These are phyloP conservation scores for Caenorhabditis japonica DNA, from an alignment of 2,888 invertebrate species.

Conservation along the genomic window DNA sequence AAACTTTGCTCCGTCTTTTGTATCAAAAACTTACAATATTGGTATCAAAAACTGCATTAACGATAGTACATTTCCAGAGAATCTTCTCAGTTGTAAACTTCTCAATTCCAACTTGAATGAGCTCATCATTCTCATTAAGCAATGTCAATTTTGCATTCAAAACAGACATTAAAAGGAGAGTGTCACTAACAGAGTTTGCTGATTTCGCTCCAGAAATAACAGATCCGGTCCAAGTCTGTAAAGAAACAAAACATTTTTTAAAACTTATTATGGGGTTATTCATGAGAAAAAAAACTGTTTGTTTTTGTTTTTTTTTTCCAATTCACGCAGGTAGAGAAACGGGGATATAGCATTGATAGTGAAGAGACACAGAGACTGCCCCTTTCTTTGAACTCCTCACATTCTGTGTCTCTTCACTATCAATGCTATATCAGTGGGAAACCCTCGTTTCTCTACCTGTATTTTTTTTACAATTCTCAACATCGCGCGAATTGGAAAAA, in stretches of 20 bases:
- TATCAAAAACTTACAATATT: slow-evolving; percentile 5
- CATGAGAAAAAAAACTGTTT: too few species aligned
- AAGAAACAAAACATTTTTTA: not conserved
- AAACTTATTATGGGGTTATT: too few species aligned
- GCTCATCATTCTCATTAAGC: slow-evolving; percentile 1
- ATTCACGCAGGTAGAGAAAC: too few species aligned
- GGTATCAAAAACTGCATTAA: slow-evolving; percentile 9
- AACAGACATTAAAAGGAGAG: slow-evolving; percentile 78
- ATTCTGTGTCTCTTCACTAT: too few species aligned
- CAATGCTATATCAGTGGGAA: too few species aligned
- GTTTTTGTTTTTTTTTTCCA: too few species aligned
- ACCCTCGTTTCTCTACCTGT: too few species aligned
- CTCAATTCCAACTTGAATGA: not conserved
- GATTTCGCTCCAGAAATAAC: slow-evolving; percentile 78
- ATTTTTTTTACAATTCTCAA: too few species aligned
- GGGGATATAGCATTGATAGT: too few species aligned
- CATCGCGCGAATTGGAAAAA: too few species aligned
- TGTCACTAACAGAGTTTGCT: slow-evolving; percentile 43
- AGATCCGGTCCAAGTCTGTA: slow-evolving; percentile 63
- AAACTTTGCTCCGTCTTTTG: not conserved
- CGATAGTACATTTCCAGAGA: slow-evolving; percentile 1
- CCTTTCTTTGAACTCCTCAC: too few species aligned
- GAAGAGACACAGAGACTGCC: too few species aligned
- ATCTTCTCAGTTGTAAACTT: not conserved
- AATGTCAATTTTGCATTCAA: slow-evolving; percentile 22